phyloP scores from a whole-genome alignment of 1,140 invertebrate species.

The Ceratina calcarata region DNA sequence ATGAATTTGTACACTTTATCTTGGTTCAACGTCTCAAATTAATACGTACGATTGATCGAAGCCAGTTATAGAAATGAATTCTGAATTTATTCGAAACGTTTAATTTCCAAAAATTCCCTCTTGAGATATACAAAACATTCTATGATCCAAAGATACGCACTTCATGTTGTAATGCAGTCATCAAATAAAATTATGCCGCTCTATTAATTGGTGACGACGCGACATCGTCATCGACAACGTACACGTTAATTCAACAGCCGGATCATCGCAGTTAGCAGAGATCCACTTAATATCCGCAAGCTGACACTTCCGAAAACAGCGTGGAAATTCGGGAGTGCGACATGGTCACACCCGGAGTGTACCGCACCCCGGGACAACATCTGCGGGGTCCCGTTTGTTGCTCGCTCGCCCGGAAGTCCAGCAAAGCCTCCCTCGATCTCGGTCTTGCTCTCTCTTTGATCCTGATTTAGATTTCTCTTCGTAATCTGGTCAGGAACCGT shows the following conservation, averaged over 20 bases:
- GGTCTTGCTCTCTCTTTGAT: conserved; percentile 33
- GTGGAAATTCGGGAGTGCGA: neutral
- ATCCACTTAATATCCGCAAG: neutral
- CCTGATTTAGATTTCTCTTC: conserved; percentile 64
- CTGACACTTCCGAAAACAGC: conserved; percentile 16
- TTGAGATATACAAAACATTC: too few relatives aligned
- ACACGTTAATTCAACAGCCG: too few relatives aligned
- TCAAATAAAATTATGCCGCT: too few relatives aligned
- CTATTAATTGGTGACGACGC: neutral
- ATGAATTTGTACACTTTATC: too few relatives aligned
- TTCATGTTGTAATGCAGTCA: too few relatives aligned
- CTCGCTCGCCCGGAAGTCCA: conserved; percentile 53
- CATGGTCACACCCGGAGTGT: neutral
- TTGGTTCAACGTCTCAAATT: too few relatives aligned
- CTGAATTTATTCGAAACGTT: too few relatives aligned
- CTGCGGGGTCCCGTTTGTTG: conserved; percentile 35
- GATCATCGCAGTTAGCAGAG: neutral
- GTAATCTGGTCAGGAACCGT: conserved; percentile 53
- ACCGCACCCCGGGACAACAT: conserved; percentile 1
- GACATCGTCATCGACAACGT: conserved; percentile 3
- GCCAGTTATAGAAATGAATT: too few relatives aligned
- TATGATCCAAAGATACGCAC: too few relatives aligned
- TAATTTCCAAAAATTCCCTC: too few relatives aligned
- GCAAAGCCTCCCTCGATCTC: neutral
- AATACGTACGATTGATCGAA: too few relatives aligned